Base-by-base conservation (phyloP, 2,797 vertebrate species). In the Micromesistius poutassou region DNA sequence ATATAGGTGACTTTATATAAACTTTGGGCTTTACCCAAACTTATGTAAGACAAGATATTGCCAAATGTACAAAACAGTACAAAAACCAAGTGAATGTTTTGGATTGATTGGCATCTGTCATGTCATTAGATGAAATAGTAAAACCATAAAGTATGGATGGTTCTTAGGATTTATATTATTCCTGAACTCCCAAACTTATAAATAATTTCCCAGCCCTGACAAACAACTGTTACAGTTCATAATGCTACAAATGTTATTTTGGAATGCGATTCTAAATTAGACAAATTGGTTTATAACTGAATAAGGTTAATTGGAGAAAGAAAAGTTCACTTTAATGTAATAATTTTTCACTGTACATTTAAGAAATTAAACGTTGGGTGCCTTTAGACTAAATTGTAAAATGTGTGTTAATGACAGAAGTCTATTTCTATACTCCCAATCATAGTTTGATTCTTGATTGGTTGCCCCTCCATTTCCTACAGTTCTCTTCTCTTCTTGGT, bases 211-310 rank as follows among this genome's bases (percentile, higher is more conserved):
- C 80, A 78, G 76, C 38, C 38, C 80, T 79, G 79, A 46, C 76
- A 74, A 82, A 82, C 35, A 79, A 82, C 76, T 88, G 62, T 86
- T 79, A 78, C 75, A 83, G 76, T 85, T 89, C 86, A 91, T 87
- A 92, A 88, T 91, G 81, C 84, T 87, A 86, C 87, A 86, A 92
- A 90, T 89, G 90, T 91, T 87, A 76, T 85, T 82, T 82, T 81
- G 79, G 86, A 84, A 80, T 79, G 76, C 88, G 79, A 84, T 77
- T 82, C 74, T 86, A 85, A 83, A 75, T 84, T 82, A 86, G 66
- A 81, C 77, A 73, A 74, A 77, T 77, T 83, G 75, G 72, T 78
- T 85, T 86, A 79, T 25, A 72, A 80, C 71, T 25, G 75, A 76
- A 75, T 79, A 66, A 81, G 74, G 81, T 82, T 85, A 86, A 72